phyloP scores from a whole-genome alignment of 1,140 invertebrate species.

The Stegodyphus mimosarum region DNA sequence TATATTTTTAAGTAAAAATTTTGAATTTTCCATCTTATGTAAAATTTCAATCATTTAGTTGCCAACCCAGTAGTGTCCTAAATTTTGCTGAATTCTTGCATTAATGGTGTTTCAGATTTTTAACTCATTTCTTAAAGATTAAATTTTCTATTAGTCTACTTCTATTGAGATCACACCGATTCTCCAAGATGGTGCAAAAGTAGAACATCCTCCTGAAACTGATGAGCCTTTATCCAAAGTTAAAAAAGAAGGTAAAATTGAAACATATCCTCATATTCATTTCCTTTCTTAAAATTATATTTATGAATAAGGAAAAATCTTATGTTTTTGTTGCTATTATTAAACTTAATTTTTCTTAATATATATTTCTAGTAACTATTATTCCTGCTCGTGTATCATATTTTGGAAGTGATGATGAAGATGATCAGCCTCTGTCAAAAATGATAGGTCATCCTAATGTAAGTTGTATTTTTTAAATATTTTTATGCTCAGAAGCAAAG shows the following conservation, averaged over 20 bases:
- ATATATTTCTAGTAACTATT: not conserved
- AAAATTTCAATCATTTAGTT: no score
- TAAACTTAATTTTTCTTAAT: not conserved
- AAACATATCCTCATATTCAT: not conserved
- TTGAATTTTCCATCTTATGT: no score
- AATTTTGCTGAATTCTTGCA: no score
- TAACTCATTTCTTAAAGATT: no score
- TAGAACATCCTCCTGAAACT: slow-evolving; percentile 2
- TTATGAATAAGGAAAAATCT: not conserved
- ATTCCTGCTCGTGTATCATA: not conserved
- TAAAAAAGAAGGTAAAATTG: slow-evolving; percentile 20
- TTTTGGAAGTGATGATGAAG: slow-evolving; percentile 53
- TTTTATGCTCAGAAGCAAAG: no score
- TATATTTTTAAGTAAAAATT: no score
- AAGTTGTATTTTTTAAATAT: slow-evolving; percentile 9
- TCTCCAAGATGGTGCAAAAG: not conserved
- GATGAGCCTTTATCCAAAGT: slow-evolving; percentile 53
- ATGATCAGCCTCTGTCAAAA: slow-evolving; percentile 55
- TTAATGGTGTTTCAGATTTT: no score
- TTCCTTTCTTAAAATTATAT: not conserved
- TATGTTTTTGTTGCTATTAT: not conserved
- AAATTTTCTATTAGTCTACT: not conserved
- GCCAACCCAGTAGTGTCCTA: no score
- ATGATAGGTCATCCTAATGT: slow-evolving; percentile 59
- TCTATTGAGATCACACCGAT: not conserved